Percentiles rank a stretch among this genome's conserved stretches.
Conservation (phyloP, 2,797 vertebrate genomes). For the Chelonia mydas region DNA sequence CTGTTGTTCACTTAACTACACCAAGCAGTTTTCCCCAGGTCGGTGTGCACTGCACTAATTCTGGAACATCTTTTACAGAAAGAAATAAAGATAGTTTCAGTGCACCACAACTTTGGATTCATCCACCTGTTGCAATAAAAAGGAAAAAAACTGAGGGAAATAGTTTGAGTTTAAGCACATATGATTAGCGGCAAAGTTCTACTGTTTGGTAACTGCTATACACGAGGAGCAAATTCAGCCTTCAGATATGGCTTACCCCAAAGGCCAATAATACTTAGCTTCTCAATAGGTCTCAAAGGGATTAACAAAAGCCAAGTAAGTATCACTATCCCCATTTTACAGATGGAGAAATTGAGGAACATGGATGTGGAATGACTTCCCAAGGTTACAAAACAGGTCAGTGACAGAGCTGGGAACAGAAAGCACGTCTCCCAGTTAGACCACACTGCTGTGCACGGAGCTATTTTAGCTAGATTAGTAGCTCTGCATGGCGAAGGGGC, state of each 20-base stretch:
- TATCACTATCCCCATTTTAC: not conserved
- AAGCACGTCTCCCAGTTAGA: too few species aligned
- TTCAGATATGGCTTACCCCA: not conserved
- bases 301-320: not conserved
- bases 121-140: not conserved
- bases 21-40: accelerated
- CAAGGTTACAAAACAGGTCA: too few species aligned
- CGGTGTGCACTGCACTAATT: accelerated
- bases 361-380: not conserved
- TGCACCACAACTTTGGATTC: not conserved
- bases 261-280: not conserved
- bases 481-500: too few species aligned
- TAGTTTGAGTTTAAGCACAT: not conserved
- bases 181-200: not conserved
- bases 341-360: not conserved
- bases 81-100: not conserved
- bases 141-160: not conserved
- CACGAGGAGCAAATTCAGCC: not conserved
- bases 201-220: not conserved
- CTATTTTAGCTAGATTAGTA: too few species aligned
- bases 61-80: not conserved
- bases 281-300: not conserved
- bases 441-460: too few species aligned
- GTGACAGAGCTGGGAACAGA: too few species aligned
- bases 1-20: accelerated